Base-by-base conservation (phyloP, 1,140 invertebrate species). In the Zaprionus ghesquierei region DNA sequence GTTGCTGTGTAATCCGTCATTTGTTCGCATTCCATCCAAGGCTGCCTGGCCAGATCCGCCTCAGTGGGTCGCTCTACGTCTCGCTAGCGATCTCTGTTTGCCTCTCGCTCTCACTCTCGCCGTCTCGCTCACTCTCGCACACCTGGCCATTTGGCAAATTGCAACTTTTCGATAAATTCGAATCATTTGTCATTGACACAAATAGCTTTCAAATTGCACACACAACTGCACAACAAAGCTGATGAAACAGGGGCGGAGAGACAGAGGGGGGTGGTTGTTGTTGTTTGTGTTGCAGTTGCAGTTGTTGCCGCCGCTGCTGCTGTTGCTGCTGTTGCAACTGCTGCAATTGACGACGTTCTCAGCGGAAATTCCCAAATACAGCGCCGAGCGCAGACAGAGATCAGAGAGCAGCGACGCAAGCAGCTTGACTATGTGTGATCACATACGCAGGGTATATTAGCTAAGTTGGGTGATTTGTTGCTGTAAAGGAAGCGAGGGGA, bases 181-280 rank as follows among this genome's bases (percentile, higher is more conserved):
- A 89, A 89, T 89, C 85, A 87, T 87, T 87, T 87, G 84, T 89
- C 84, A 89, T 89, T 89, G 84, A 89, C 84, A 89, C 84, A 89
- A 89, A 89, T 89, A 89, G 77, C 85, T 89, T 89, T 89, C 85
- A 89, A 89, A 89, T 87, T 87, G 84, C 72, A 79, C 64, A 82
- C 75, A 70, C 79, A 82, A 70, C 68, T 63, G 61, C 49, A 73
- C 53, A 71, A 53, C 53, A 69, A 13, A 44, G n/a, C 62, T 44
- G 49, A 44, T 49, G 41, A 20, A 46, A 20, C 18, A 73, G 25
- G 54, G 41, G 18, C 1, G 1, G 54, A 35, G 18, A 1, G 1
- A 6, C 46, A 31, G n/a, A 29, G 31, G 27, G 12, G 25, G 8
- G 41, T 6, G 53, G 44, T 41, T 46, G 72, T 63, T 49, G 44